A percentile compares a stretch with the other conserved stretches of the same genome.
Evolutionary conservation across 1,140 invertebrate species (phyloP).

Genomic region (Drosophila orosa): DNA sequence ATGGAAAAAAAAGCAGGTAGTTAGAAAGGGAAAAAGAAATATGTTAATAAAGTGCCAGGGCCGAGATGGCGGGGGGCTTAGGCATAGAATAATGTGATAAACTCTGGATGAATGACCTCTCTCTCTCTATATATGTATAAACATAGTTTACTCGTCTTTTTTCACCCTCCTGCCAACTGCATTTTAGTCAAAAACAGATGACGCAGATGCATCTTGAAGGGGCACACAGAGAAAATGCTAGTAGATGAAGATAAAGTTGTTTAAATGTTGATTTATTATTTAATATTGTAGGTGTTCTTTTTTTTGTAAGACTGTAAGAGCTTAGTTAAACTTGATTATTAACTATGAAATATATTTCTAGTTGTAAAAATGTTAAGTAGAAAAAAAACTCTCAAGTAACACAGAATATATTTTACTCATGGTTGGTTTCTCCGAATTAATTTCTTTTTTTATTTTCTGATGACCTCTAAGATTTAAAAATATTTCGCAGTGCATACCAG

Average conservation of each 20-base stretch:
- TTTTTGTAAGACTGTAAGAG: not conserved
- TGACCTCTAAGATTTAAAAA: not conserved
- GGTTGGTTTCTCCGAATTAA: not conserved
- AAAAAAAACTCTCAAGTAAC: not conserved
- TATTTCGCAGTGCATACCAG: conserved; percentile 2
- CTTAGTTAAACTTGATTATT: no score
- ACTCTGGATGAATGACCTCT: conserved; percentile 78
- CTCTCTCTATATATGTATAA: conserved; percentile 3
- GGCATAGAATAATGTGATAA: conserved; percentile 71
- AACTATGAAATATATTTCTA: no score
- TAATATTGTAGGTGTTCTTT: not conserved
- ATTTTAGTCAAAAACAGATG: conserved; percentile 44
- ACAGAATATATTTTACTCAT: no score
- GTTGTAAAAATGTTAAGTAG: not conserved
- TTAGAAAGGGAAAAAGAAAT: conserved; percentile 54
- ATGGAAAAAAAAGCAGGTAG: conserved; percentile 42
- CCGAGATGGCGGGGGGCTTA: conserved; percentile 2
- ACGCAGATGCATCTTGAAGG: conserved; percentile 23
- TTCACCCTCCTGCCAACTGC: conserved; percentile 7
- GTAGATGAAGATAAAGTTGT: no score
- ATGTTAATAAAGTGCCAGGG: conserved; percentile 68
- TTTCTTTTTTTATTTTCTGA: not conserved
- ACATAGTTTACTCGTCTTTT: conserved; percentile 1
- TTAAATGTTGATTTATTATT: not conserved
- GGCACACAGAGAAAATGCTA: not conserved